Conservation (phyloP, 2,888 invertebrate species). For the Lysandra bellargus region DNA sequence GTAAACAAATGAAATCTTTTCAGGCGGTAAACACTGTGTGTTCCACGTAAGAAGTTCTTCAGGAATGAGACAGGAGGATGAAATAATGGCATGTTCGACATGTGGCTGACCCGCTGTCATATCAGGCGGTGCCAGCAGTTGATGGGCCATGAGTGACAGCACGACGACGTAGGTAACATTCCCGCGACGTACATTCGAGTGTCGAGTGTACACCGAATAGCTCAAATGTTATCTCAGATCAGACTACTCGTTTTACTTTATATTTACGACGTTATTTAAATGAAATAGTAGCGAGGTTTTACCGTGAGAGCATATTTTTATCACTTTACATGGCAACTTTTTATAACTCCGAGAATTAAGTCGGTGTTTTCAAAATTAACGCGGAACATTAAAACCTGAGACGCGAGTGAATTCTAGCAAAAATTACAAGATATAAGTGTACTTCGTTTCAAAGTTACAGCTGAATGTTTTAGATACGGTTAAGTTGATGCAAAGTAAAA, state of each 20-base stretch:
- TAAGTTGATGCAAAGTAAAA: constrained; percentile 68
- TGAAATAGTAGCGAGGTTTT: constrained; percentile 70
- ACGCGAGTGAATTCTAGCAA: constrained; percentile 20
- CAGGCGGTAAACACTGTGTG: constrained; percentile 69
- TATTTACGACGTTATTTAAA: constrained; percentile 67
- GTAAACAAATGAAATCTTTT: constrained; percentile 37
- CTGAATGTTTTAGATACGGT: constrained; percentile 61
- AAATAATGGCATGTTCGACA: constrained; percentile 71
- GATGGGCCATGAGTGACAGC: constrained; percentile 79
- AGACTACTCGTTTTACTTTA: constrained; percentile 60
- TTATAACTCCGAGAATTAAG: constrained; percentile 6
- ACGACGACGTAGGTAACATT: constrained; percentile 73
- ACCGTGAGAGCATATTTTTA: constrained; percentile 45
- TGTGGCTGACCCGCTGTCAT: constrained; percentile 77
- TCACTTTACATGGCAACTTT: constrained; percentile 34
- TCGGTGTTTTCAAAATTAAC: constrained; percentile 37
- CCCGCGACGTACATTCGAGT: constrained; percentile 73
- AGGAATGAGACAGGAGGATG: constrained; percentile 70
- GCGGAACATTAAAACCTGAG: constrained; percentile 2
- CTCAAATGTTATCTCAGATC: constrained; percentile 66
- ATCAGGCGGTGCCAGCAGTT: constrained; percentile 75
- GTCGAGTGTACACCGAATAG: constrained; percentile 62
- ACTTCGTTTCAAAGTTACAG: constrained; percentile 64
- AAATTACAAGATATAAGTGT: constrained; percentile 41
- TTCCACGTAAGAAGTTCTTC: constrained; percentile 58